phyloP scores from a whole-genome alignment of 2,797 vertebrate genomes.

The Carcharodon carcharias region DNA sequence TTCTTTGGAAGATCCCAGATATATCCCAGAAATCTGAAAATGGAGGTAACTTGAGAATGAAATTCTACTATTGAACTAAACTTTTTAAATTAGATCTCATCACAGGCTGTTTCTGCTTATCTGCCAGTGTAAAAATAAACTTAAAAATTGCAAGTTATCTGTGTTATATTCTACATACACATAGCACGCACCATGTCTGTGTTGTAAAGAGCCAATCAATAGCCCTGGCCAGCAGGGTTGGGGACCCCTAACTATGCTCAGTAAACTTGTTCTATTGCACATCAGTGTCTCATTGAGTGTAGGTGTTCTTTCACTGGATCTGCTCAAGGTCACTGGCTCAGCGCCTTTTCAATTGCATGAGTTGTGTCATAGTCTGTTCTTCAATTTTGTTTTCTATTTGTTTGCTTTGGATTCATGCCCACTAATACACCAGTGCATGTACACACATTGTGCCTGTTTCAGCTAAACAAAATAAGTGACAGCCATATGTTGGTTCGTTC shows the following conservation, averaged over 20 bases:
- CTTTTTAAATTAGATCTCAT: neutral
- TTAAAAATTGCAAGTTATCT: neutral
- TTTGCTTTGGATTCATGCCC: neutral
- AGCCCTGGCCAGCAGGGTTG: neutral
- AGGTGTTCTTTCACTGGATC: neutral
- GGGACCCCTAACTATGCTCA: neutral
- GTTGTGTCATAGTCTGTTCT: neutral
- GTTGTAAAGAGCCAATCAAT: neutral
- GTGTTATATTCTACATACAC: neutral
- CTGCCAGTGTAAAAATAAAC: neutral
- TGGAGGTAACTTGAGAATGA: conserved; percentile 67
- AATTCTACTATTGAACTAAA: neutral
- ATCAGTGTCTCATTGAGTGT: neutral
- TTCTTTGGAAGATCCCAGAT: conserved; percentile 91
- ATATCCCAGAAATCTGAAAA: conserved; percentile 95
- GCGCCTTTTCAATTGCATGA: neutral
- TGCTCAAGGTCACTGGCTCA: neutral
- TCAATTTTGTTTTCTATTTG: neutral
- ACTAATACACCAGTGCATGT: neutral
- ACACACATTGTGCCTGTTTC: too few species aligned
- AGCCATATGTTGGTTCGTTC: too few species aligned
- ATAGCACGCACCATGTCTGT: neutral
- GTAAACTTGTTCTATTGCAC: neutral
- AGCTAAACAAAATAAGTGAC: too few species aligned
- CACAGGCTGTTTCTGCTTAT: accelerated